Base-by-base conservation (phyloP, 2,797 vertebrate species). In the Dendrocincla tyrannina region DNA sequence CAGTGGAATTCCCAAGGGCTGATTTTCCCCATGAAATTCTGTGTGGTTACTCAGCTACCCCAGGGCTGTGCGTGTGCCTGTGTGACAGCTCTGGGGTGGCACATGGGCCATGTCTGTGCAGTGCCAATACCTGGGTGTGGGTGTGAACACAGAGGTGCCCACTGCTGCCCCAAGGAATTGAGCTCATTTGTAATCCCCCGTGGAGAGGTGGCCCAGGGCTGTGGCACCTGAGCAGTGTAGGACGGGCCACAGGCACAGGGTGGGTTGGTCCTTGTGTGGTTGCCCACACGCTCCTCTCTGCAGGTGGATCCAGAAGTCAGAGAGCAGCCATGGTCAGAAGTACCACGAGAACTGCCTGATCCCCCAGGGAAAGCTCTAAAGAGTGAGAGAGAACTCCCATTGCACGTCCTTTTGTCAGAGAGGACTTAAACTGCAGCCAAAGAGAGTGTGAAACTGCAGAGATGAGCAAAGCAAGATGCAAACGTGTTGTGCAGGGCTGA, bases 1-100 rank as follows among this genome's bases (percentile, higher is more conserved):
- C 90, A 37, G 39, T 80, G 67, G 46, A n/a, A n/a, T 82, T 85
- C 52, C 86, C 52, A 9, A 32, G 67, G 55, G 63, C 15, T 63
- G 1, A 1, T 42, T 14, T 39, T 35, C 41, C 1, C 67, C 0
- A 3, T 5, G 41, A 19, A 47, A 37, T 30, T 30, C n/a, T 27
- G 0, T 1, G 4, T 2, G 33, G 1, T 63, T 7, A 1, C 13
- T 25, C 47, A 3, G 0, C 7, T 11, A 22, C 56, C 2, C 10
- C 23, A 0, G 33, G 32, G 24, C 1, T 53, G 56, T 5, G 13
- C 30, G 1, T 0, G 1, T 28, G 58, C 13, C 69, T 6, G 4
- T 32, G 33, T 8, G 37, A 32, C 32, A 53, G 75, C 49, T 46
- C 22, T 24, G 30, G 16, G 30, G 62, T 30, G 55, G 15, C 1